phyloP scores from a whole-genome alignment of 2,888 invertebrate species.

The Lasioglossum figueresi region DNA sequence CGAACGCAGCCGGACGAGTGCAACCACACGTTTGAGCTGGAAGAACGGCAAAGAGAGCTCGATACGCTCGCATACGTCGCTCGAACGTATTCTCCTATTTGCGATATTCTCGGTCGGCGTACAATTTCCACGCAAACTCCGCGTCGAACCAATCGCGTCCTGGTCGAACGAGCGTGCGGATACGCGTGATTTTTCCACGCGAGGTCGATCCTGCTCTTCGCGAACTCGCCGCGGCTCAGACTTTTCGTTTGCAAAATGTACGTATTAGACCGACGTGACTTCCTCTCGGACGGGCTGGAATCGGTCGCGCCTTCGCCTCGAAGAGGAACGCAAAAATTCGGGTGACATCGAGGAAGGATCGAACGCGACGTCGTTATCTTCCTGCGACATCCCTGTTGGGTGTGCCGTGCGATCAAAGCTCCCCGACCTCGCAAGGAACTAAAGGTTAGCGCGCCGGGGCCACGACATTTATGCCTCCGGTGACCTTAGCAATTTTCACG shows the following conservation, averaged over 20 bases:
- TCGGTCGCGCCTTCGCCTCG: neutral
- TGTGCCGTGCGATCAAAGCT: constrained; percentile 42
- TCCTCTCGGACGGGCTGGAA: neutral
- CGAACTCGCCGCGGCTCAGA: neutral
- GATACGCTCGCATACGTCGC: constrained; percentile 54
- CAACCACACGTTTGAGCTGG: constrained; percentile 20
- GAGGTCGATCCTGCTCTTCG: neutral
- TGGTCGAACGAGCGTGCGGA: neutral
- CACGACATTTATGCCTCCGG: constrained; percentile 26
- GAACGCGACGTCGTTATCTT: constrained; percentile 53
- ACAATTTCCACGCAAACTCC: constrained; percentile 16
- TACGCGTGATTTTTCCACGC: neutral
- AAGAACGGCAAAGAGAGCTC: constrained; percentile 52
- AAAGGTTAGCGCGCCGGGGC: constrained; percentile 28
- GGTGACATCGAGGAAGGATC: constrained; percentile 32
- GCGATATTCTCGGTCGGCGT: neutral
- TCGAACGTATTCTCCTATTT: constrained; percentile 38
- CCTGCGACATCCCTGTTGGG: constrained; percentile 45
- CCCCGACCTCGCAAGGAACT: constrained; percentile 14
- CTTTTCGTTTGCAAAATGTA: neutral
- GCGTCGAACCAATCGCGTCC: neutral
- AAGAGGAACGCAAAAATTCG: neutral
- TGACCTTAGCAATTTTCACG: neutral
- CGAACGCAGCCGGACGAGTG: neutral
- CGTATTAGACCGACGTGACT: neutral